Conservation (phyloP, 2,113 vertebrate species). For the Rhea americana region DNA sequence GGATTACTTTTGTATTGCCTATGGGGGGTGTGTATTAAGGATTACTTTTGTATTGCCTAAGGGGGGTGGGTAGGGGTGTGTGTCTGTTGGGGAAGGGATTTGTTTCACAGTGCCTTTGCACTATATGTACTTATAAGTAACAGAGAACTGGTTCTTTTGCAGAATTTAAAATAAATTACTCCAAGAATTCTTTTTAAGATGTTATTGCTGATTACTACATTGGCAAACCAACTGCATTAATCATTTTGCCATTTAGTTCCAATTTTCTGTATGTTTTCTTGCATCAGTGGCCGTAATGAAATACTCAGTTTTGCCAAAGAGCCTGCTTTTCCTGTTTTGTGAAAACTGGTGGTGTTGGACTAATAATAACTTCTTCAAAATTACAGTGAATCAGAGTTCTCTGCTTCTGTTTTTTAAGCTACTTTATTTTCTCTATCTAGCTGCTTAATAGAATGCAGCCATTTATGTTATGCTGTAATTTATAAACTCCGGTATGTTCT, state of each 20-base stretch:
- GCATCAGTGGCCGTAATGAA: background rate
- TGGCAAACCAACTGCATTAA: background rate
- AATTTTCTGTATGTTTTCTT: background rate
- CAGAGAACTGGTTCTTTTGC: background rate
- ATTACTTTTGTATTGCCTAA: background rate
- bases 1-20: background rate
- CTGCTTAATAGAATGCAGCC: background rate
- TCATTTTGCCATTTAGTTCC: background rate
- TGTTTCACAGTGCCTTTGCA: background rate
- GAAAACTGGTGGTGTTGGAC: background rate
- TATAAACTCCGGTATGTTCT: background rate
- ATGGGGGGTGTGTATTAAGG: background rate
- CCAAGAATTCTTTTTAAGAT: background rate
- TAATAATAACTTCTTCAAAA: background rate
- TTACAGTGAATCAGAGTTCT: background rate
- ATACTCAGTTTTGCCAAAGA: background rate
- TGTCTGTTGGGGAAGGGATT: background rate
- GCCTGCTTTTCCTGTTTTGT: background rate
- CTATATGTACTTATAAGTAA: background rate
- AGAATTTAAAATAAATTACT: background rate
- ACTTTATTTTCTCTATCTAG: background rate
- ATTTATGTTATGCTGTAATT: background rate
- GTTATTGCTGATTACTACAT: background rate
- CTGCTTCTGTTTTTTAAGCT: background rate
- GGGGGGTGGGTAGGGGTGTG: no score